Evolutionary conservation across 2,113 vertebrate species (phyloP).

Genomic region (Rhipidura dahli): DNA sequence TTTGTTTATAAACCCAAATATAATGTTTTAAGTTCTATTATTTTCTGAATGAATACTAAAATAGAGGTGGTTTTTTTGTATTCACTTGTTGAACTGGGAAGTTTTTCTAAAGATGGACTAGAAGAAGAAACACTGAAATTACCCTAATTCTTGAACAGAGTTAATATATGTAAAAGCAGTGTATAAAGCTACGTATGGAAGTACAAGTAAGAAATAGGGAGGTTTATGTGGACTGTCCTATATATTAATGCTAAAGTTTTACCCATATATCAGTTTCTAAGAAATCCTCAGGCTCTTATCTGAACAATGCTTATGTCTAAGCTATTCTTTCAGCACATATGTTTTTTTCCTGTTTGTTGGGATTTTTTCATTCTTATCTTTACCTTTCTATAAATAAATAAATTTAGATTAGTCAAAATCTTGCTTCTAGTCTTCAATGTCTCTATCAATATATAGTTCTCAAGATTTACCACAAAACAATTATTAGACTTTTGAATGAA

Average conservation of each 20-base stretch:
- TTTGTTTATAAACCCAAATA: neutral
- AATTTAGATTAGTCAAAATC: neutral
- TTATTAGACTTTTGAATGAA: neutral
- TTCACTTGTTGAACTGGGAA: neutral
- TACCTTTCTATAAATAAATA: neutral
- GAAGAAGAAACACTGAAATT: neutral
- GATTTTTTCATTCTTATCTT: neutral
- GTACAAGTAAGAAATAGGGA: neutral
- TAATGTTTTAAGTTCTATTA: neutral
- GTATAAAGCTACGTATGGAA: neutral
- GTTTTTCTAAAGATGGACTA: neutral
- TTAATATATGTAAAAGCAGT: neutral
- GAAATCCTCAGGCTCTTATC: neutral
- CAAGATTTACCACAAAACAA: neutral
- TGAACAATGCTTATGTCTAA: neutral
- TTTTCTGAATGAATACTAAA: neutral
- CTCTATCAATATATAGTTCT: neutral
- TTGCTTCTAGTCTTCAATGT: neutral
- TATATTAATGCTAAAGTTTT: neutral
- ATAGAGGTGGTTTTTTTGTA: neutral
- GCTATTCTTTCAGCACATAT: neutral
- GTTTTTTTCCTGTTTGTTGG: accelerated
- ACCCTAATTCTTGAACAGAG: neutral
- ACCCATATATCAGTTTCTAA: neutral
- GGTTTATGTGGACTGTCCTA: neutral